Base-by-base conservation (phyloP, 2,113 vertebrate species). In the Hepsetus odoe region DNA sequence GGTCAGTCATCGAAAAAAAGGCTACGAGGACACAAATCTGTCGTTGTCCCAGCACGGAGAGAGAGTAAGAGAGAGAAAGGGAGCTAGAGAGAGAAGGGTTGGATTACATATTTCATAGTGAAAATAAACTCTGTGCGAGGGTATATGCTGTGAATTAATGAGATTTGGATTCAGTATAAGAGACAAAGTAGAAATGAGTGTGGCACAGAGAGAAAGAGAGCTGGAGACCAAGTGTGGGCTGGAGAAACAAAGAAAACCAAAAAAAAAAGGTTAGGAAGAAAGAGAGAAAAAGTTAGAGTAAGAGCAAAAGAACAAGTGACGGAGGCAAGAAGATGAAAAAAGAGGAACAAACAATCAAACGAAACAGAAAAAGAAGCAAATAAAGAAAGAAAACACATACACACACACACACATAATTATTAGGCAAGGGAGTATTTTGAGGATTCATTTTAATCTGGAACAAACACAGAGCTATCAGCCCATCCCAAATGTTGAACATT, bases 81-180 rank as follows among this genome's bases (percentile, higher is more conserved):
- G 38, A 40, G 18, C 30, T 42, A 64, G 16, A 62, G 51, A 73
- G 32, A 68, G 42, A 24, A 11, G 26, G 24, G 30, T n/a, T 33
- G 33, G 5, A 2, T 62, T 51, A 59, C n/a, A 65, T 35, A 33
- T 49, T 53, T 10, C 5, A 10, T 12, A 61, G 38, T 62, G 58
- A 3, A 30, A 58, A 38, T 42, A 11, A 42, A 11, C 4, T 6
- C 40, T 26, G 32, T 56, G 18, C 51, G 30, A 42, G n/a, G n/a
- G 22, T 71, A 38, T 32, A 7, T 78, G 76, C 44, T 67, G 55
- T 80, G 75, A 66, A 67, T 75, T 74, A 79, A 84, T 87, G 86
- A 87, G 84, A 46, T 79, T 65, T n/a, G 1, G 40, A 49, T 11
- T 20, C 46, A 14, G 44, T 16, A 16, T 2, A 14, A 49, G 46